These are phyloP conservation scores for Ectobius pallidus DNA, from an alignment of 2,888 invertebrate genomes.

Conservation along the genomic window DNA sequence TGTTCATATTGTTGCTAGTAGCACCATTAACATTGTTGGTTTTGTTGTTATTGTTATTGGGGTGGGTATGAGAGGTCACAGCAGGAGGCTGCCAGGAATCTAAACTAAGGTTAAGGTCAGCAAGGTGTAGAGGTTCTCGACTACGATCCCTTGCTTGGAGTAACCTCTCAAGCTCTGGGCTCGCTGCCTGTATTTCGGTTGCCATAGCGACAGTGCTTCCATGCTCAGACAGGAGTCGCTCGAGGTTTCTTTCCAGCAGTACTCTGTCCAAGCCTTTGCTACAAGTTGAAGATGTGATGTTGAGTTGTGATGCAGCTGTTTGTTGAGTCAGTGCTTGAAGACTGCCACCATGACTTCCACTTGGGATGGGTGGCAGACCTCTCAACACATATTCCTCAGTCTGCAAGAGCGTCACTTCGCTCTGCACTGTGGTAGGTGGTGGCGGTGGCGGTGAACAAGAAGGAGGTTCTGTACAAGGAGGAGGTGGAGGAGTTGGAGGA, in stretches of 20 bases:
- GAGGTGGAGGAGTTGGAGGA: constrained; percentile 50
- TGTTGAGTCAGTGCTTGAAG: neutral
- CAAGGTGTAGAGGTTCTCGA: constrained; percentile 63
- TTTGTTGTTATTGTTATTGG: constrained; percentile 14
- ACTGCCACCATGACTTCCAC: neutral
- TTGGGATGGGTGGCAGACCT: constrained; percentile 44
- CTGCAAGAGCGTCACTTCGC: constrained; percentile 33
- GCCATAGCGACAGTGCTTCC: constrained; percentile 43
- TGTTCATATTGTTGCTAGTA: constrained; percentile 2
- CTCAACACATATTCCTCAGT: constrained; percentile 38
- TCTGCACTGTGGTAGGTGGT: constrained; percentile 4
- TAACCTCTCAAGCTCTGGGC: constrained; percentile 57
- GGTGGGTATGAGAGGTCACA: neutral
- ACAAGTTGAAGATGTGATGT: neutral
- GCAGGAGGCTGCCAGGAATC: constrained; percentile 59
- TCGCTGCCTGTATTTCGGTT: constrained; percentile 39
- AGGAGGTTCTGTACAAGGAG: constrained; percentile 40
- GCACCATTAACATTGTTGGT: constrained; percentile 17
- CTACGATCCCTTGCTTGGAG: constrained; percentile 63
- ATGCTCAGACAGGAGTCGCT: constrained; percentile 60
- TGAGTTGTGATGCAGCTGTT: neutral
- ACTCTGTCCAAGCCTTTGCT: constrained; percentile 67
- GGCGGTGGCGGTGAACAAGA: constrained; percentile 52
- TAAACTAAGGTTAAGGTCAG: constrained; percentile 60
- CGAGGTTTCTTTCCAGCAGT: constrained; percentile 70